A percentile compares a stretch with the other conserved stretches of the same genome.
These are phyloP conservation scores for Ambastaia sidthimunki DNA, from an alignment of 2,797 vertebrate species.

Conservation along the genomic window DNA sequence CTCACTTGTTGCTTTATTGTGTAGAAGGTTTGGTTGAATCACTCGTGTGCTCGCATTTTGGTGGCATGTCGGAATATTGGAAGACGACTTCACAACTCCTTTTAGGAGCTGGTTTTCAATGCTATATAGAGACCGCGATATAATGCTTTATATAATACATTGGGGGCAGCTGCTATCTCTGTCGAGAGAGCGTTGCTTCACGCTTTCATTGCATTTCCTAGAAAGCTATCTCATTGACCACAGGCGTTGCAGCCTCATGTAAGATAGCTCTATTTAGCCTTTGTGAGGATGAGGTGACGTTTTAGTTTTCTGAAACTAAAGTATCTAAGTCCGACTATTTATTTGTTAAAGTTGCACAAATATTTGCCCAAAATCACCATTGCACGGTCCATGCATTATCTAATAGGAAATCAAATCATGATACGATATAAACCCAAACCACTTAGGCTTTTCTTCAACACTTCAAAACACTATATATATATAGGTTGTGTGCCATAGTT, in stretches of 20 bases:
- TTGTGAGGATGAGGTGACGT: conserved; percentile 23
- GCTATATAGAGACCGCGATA: neutral
- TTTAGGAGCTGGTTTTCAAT: conserved; percentile 4
- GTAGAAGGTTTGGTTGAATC: neutral
- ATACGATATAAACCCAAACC: neutral
- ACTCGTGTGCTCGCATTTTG: neutral
- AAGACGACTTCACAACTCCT: neutral
- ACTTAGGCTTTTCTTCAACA: neutral
- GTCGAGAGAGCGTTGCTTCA: conserved; percentile 57
- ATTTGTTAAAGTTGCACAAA: neutral
- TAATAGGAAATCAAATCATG: neutral
- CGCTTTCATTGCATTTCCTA: conserved; percentile 81
- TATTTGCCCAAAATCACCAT: neutral
- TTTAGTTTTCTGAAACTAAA: conserved; percentile 34
- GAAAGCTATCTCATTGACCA: conserved; percentile 84
- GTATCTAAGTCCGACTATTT: neutral
- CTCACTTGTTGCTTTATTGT: neutral
- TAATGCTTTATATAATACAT: conserved; percentile 14
- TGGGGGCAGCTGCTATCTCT: conserved; percentile 64
- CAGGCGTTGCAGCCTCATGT: conserved; percentile 68
- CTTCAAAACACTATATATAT: neutral
- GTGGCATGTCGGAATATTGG: neutral
- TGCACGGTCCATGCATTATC: neutral
- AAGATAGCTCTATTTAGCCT: conserved; percentile 63
- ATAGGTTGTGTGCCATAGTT: neutral